Percentiles rank a stretch among this genome's conserved stretches.
Conservation (phyloP, 2,797 vertebrate species). For the Falco novaeseelandiae region DNA sequence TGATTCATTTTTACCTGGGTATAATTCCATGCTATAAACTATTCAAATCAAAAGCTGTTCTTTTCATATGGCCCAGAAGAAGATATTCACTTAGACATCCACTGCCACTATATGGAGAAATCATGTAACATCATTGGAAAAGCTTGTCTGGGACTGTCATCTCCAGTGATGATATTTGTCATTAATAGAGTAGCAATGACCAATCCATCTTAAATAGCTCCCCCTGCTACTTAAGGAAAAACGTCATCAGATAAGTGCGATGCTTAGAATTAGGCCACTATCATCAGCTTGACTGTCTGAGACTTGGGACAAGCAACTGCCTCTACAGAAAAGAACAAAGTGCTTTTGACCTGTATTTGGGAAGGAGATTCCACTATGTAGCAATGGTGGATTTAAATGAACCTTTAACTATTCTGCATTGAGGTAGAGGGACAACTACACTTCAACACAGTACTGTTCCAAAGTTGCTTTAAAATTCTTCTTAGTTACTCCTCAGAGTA, state of each 20-base stretch:
- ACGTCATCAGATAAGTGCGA: neutral
- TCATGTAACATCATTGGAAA: neutral
- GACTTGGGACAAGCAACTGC: neutral
- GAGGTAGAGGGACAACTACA: neutral
- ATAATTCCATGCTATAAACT: neutral
- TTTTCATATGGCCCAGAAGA: neutral
- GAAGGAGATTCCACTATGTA: neutral
- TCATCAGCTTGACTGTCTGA: neutral
- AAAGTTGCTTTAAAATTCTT: neutral
- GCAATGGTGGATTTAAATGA: neutral
- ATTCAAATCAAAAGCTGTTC: neutral
- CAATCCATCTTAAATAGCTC: neutral
- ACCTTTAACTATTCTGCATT: neutral
- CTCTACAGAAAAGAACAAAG: neutral
- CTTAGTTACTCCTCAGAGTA: neutral
- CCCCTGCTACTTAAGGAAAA: neutral
- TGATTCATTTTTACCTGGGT: neutral
- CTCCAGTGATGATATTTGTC: neutral
- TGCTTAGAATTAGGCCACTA: neutral
- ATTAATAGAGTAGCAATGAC: neutral
- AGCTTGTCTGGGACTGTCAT: neutral
- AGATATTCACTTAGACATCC: neutral
- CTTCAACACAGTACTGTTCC: neutral
- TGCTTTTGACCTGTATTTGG: neutral
- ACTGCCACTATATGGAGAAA: neutral